Evolutionary conservation across 2,797 vertebrate species (phyloP).

Genomic region (Poecilia velifera): DNA sequence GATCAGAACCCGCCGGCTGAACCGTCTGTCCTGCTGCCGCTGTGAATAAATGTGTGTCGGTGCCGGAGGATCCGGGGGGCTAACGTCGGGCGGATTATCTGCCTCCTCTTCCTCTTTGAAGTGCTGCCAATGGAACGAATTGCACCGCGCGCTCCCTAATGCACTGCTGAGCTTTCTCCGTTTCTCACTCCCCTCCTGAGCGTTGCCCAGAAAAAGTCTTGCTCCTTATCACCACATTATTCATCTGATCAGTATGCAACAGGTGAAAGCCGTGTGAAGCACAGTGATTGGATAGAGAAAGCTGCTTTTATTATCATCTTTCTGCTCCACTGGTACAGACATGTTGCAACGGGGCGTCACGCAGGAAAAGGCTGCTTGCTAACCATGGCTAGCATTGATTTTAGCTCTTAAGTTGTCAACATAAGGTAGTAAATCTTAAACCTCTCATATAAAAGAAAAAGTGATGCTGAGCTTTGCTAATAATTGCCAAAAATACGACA

Average conservation of each 20-base stretch:
- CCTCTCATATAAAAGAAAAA: too few species aligned
- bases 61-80: slow-evolving; percentile 64
- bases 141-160: slow-evolving; percentile 70
- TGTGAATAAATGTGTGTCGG: slow-evolving; percentile 44
- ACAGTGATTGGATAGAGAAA: slow-evolving; percentile 39
- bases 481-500: too few species aligned
- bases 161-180: slow-evolving; percentile 70
- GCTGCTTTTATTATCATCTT: neutral
- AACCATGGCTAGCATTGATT: too few species aligned
- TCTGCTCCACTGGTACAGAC: neutral
- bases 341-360: too few species aligned
- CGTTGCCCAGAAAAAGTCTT: slow-evolving; percentile 16
- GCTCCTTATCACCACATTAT: slow-evolving; percentile 27
- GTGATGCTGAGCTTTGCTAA: too few species aligned
- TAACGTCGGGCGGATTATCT: slow-evolving; percentile 73
- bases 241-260: slow-evolving; percentile 55
- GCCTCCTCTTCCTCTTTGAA: slow-evolving; percentile 71
- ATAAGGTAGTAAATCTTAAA: too few species aligned
- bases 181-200: slow-evolving; percentile 61
- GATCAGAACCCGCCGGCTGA: slow-evolving; percentile 60
- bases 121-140: slow-evolving; percentile 78
- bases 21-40: slow-evolving; percentile 55
- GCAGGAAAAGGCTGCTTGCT: too few species aligned
- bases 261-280: slow-evolving; percentile 50
- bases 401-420: too few species aligned